Evolutionary conservation across 2,113 vertebrate genomes (phyloP).

Genomic region (Malurus alboscapulatus): DNA sequence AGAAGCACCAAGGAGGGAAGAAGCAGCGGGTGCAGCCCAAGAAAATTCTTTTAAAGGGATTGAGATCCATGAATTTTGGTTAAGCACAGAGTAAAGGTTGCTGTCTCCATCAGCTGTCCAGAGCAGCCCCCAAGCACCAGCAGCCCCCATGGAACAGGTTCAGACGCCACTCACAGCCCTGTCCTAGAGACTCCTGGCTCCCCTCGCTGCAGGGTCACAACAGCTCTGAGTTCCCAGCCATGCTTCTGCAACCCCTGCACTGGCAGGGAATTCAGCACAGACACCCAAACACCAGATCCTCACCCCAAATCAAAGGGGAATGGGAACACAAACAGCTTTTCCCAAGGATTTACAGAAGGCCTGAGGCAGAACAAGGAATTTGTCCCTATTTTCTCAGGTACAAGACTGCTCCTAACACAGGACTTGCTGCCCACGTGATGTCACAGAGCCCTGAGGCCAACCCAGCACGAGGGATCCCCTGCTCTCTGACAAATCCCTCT

Average conservation of each 20-base stretch:
- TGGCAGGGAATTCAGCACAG: background rate
- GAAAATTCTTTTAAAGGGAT: background rate
- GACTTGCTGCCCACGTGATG: rapidly evolving
- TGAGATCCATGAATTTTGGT: rapidly evolving
- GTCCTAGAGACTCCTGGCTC: background rate
- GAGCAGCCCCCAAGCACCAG: background rate
- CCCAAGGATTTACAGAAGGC: background rate
- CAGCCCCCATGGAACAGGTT: rapidly evolving
- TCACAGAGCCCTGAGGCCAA: background rate
- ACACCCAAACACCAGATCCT: background rate
- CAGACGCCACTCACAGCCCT: rapidly evolving
- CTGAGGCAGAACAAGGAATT: background rate
- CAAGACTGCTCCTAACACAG: rapidly evolving
- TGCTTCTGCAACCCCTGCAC: background rate
- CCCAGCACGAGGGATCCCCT: background rate
- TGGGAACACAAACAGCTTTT: background rate
- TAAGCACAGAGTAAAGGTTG: background rate
- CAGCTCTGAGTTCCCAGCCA: background rate
- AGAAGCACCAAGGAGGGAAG: background rate
- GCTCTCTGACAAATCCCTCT: background rate
- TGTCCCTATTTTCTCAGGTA: background rate
- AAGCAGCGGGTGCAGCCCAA: background rate
- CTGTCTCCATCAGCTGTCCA: background rate
- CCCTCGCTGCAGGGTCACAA: background rate
- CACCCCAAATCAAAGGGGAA: background rate